phyloP scores from a whole-genome alignment of 2,888 invertebrate genomes.

The Drosophila quinaria region DNA sequence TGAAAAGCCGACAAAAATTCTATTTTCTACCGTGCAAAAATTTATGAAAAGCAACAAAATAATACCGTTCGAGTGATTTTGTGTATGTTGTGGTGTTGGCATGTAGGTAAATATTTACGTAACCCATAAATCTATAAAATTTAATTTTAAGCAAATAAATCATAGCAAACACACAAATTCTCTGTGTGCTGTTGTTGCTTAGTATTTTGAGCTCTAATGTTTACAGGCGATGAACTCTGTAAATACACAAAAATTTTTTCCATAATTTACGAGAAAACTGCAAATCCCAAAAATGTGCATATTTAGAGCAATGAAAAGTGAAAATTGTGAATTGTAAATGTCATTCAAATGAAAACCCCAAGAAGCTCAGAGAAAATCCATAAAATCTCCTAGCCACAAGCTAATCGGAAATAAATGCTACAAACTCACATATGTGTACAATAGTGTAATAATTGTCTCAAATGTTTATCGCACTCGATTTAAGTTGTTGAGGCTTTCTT shows the following conservation, averaged over 20 bases:
- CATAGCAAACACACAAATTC: constrained; percentile 36
- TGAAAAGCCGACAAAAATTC: background rate
- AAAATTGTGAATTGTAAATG: constrained; percentile 39
- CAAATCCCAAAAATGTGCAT: constrained; percentile 34
- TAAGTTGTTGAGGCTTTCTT: constrained; percentile 28
- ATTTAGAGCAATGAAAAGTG: constrained; percentile 54
- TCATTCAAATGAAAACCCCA: constrained; percentile 20
- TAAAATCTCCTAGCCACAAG: constrained; percentile 20
- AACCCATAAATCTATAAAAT: constrained; percentile 52
- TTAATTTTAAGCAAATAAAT: constrained; percentile 70
- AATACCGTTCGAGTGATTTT: background rate
- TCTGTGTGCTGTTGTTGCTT: constrained; percentile 3
- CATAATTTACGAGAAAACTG: constrained; percentile 50
- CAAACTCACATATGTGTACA: background rate
- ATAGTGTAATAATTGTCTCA: constrained; percentile 45
- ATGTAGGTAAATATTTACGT: constrained; percentile 48
- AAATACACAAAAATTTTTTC: constrained; percentile 23
- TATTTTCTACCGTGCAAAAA: constrained; percentile 1
- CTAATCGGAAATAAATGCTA: constrained; percentile 36
- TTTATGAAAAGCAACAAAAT: constrained; percentile 8
- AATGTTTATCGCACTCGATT: constrained; percentile 52
- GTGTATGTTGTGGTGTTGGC: constrained; percentile 4
- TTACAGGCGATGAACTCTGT: constrained; percentile 32
- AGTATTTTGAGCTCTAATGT: constrained; percentile 24
- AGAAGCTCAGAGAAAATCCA: constrained; percentile 10